These are phyloP conservation scores for Scotopteryx bipunctaria DNA, from an alignment of 2,888 invertebrate genomes.

Conservation along the genomic window DNA sequence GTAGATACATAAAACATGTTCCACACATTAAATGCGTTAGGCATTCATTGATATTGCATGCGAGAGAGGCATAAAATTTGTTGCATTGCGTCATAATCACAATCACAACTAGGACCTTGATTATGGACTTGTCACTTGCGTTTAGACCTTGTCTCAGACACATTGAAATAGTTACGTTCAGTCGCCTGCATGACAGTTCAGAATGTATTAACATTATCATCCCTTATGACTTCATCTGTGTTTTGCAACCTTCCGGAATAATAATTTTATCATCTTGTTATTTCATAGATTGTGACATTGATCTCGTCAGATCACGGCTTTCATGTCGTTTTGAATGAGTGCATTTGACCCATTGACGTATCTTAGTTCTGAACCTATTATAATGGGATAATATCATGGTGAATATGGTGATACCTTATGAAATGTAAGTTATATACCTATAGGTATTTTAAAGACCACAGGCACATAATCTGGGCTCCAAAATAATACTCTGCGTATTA, in stretches of 20 bases:
- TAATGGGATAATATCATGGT: too few species aligned
- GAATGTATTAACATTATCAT: constrained; percentile 20
- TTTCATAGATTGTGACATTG: constrained; percentile 5
- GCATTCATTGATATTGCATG: constrained; percentile 23
- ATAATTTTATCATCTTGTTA: constrained; percentile 5
- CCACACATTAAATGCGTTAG: constrained; percentile 7
- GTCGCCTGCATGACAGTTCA: constrained; percentile 30
- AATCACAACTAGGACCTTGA: constrained; percentile 37
- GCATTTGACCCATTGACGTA: too few species aligned
- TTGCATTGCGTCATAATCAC: constrained; percentile 32
- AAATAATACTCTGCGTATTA: too few species aligned
- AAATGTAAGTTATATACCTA: too few species aligned
- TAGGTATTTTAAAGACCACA: too few species aligned
- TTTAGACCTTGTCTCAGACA: constrained; percentile 32
- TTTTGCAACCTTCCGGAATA: constrained; percentile 27
- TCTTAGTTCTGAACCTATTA: too few species aligned
- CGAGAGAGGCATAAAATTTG: constrained; percentile 30
- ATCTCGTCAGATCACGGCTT: constrained; percentile 12
- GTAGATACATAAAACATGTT: not conserved
- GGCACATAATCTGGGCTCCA: too few species aligned
- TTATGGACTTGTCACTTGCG: constrained; percentile 37
- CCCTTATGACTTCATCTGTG: constrained; percentile 13
- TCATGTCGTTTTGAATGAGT: not conserved
- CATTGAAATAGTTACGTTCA: constrained; percentile 29
- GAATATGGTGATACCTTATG: too few species aligned